A percentile compares a stretch with the other conserved stretches of the same genome.
These are phyloP conservation scores for Acrocephalus kingi DNA, from an alignment of 2,113 vertebrate species.

Conservation along the genomic window DNA sequence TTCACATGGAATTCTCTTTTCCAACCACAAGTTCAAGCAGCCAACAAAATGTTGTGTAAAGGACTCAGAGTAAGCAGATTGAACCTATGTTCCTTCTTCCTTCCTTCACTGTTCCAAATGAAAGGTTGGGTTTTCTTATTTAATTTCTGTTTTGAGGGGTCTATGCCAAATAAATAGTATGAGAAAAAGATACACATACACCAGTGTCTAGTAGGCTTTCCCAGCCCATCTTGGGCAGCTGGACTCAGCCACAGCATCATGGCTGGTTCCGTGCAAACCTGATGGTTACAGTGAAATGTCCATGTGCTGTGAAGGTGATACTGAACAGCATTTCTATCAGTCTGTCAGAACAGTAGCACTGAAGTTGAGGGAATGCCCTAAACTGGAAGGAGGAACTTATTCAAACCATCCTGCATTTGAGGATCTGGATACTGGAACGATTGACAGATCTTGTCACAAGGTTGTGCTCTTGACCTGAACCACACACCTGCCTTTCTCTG, in stretches of 20 bases:
- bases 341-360: neutral
- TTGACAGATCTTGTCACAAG: neutral
- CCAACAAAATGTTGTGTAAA: neutral
- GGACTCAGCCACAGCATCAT: neutral
- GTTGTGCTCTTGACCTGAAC: neutral
- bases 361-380: neutral
- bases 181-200: neutral
- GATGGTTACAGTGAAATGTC: neutral
- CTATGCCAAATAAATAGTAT: neutral
- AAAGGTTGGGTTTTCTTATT: neutral
- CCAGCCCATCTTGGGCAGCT: neutral
- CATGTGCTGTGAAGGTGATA: rapidly evolving
- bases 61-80: neutral
- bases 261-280: neutral
- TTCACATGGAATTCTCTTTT: neutral
- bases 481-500: neutral
- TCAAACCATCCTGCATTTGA: neutral
- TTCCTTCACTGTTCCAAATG: neutral
- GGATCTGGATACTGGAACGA: neutral
- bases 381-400: neutral
- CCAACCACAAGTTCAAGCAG: neutral
- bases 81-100: neutral
- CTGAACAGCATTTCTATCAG: neutral
- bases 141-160: neutral
- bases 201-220: neutral